These are phyloP conservation scores for Menura novaehollandiae DNA, from an alignment of 2,113 vertebrate species.

Conservation along the genomic window DNA sequence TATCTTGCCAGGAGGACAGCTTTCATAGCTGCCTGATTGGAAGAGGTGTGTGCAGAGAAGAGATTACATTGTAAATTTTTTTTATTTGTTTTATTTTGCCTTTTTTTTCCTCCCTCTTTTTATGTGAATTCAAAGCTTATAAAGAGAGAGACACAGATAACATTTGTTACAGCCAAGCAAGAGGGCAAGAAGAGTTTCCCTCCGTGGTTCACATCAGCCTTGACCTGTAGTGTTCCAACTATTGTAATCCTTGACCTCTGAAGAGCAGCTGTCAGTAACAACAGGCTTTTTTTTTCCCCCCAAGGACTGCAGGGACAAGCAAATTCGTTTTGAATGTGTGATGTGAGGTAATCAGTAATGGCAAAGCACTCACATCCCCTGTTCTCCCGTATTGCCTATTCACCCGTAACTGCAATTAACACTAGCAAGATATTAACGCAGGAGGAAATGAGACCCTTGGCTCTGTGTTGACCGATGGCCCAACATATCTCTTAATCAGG, in stretches of 20 bases:
- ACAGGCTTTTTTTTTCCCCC: background rate
- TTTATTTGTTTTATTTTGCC: conserved; percentile 28
- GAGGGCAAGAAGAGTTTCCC: background rate
- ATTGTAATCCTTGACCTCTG: conserved; percentile 49
- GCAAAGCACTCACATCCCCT: conserved; percentile 2
- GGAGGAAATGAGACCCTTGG: conserved; percentile 9
- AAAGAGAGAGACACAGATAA: background rate
- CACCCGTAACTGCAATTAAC: conserved; percentile 32
- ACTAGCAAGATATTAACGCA: background rate
- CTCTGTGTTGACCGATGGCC: background rate
- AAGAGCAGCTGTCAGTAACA: conserved; percentile 25
- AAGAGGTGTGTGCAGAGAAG: conserved; percentile 36
- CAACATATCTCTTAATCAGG: background rate
- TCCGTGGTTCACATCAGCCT: background rate
- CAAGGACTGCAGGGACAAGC: conserved; percentile 3
- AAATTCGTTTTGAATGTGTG: background rate
- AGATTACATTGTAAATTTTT: conserved; percentile 48
- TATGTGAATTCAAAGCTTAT: conserved; percentile 15
- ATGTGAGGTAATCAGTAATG: conserved; percentile 15
- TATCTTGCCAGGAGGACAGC: conserved; percentile 51
- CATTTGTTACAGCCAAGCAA: background rate
- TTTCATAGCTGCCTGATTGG: conserved; percentile 55
- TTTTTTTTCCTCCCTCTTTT: background rate
- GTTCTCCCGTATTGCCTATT: background rate
- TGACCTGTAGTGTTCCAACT: background rate